Evolutionary conservation across 1,140 invertebrate species (phyloP), one percentile per base, ranked within the genome.

Genomic region (Hyphantria cunea): DNA sequence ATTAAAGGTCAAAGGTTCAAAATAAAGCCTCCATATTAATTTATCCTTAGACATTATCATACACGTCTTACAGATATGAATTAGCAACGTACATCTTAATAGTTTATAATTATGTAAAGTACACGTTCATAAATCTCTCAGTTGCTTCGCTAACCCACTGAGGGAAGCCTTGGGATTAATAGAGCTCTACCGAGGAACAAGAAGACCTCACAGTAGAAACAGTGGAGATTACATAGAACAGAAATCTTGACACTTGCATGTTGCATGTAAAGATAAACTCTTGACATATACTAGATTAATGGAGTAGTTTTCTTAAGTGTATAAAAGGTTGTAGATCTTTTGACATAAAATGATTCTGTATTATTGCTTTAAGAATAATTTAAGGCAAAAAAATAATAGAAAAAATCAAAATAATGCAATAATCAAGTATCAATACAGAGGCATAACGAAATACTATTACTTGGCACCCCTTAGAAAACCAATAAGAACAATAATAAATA

Each of bases 401-500:
- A 25, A 25, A 25, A 25, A 25, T 25, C 5, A 5, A 25, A 25
- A 25, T 25, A 25, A 33, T 58, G 45, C 56, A 60, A 51, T 60
- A 39, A 37, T 10, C 51, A 61, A 32, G 17, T 44, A 56, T 63
- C 45, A 56, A 66, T 17, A 51, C 61, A 59, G 49, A 74, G 73
- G 75, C 61, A 76, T 74, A 74, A 74, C 58, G 74, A 75, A 76
- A 76, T 72, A 70, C 74, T 78, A 80, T 80, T 78, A 79, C 75
- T 76, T 73, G 39, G 68, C 70, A 52, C 81, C 84, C 78, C 78
- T 74, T 78, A 83, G 82, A 90, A 89, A 90, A 90, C 84, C 88
- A 89, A 90, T 90, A 90, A 88, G 86, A 90, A 89, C 84, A 89
- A 89, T 90, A 90, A 90, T 90, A 90, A 90, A 90, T 90, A 89